Conservation (phyloP, 2,888 invertebrate genomes). For the Folsomia manolachei region DNA sequence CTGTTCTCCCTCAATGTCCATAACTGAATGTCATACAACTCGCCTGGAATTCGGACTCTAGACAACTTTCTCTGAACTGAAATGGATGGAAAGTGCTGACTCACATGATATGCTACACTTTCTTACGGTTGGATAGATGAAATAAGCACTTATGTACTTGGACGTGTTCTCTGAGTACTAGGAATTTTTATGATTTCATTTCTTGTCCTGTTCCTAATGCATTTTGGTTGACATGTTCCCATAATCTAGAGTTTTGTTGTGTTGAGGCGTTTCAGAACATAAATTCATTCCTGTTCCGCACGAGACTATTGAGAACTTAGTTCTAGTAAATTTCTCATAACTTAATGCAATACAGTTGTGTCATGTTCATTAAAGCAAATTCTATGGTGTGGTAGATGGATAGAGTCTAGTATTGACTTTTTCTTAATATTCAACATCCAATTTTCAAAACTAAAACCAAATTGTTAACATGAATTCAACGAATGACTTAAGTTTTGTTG, state of each 20-base stretch:
- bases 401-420: too few species aligned
- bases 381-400: too few species aligned
- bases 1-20: background rate
- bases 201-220: background rate
- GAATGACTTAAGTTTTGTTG: too few species aligned
- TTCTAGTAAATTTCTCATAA: too few species aligned
- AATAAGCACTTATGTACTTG: too few species aligned
- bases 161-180: background rate
- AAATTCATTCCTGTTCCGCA: background rate
- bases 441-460: too few species aligned
- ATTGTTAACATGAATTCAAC: too few species aligned
- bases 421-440: too few species aligned
- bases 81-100: background rate
- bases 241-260: background rate
- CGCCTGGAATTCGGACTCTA: background rate
- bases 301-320: background rate
- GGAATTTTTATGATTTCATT: constrained; percentile 5
- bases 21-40: background rate
- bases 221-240: background rate
- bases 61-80: background rate
- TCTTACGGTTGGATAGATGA: too few species aligned
- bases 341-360: too few species aligned
- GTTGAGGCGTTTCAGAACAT: too few species aligned
- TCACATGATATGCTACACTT: background rate
- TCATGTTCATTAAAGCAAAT: too few species aligned